Percentiles rank a stretch among this genome's conserved stretches.
Conservation (phyloP, 2,113 vertebrate species). For the Dicaeum eximium region DNA sequence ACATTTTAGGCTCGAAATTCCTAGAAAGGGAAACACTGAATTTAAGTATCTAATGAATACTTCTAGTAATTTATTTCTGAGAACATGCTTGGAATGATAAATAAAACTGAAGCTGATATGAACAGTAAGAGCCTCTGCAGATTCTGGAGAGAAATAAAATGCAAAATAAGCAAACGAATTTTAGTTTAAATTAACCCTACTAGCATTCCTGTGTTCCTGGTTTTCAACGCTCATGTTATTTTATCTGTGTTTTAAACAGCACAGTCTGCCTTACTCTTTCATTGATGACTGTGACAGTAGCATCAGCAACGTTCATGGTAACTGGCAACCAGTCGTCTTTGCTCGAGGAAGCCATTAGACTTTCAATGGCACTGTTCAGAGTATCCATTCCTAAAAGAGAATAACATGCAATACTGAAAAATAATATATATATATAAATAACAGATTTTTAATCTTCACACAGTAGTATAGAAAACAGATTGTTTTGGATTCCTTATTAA, state of each 20-base stretch:
- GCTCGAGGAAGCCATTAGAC: slow-evolving; percentile 80
- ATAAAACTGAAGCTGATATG: not conserved
- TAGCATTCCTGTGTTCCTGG: not conserved
- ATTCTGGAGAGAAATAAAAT: not conserved
- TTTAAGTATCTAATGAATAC: not conserved
- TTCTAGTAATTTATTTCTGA: not conserved
- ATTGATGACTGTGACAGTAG: slow-evolving; percentile 91
- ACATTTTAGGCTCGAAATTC: not conserved
- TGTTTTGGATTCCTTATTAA: not conserved
- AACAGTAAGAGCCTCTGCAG: not conserved
- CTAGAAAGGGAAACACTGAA: not conserved
- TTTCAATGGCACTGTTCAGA: slow-evolving; percentile 92
- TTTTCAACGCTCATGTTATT: not conserved
- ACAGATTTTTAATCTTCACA: not conserved
- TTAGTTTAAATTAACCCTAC: not conserved
- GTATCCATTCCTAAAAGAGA: slow-evolving; percentile 89
- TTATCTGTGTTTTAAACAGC: not conserved
- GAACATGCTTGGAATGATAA: not conserved
- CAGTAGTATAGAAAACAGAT: not conserved
- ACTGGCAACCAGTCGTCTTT: slow-evolving; percentile 92
- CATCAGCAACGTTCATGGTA: slow-evolving; percentile 92
- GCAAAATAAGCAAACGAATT: not conserved
- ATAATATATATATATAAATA: not conserved
- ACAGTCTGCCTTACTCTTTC: slow-evolving; percentile 78
- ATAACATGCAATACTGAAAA: not conserved